Evolutionary conservation across 2,888 invertebrate species (phyloP).

Genomic region (Psylliodes chrysocephalus): DNA sequence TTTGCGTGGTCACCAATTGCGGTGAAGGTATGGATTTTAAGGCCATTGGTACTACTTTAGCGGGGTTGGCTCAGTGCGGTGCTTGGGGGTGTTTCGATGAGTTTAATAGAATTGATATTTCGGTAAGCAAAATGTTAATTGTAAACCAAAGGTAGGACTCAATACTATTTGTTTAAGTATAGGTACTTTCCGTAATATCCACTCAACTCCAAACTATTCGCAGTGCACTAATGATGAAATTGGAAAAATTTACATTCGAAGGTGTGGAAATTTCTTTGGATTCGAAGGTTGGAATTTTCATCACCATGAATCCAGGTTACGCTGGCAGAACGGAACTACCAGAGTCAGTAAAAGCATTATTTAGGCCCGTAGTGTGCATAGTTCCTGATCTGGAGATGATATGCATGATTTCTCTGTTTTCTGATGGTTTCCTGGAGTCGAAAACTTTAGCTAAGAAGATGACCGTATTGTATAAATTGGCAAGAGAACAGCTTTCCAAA

Average conservation of each 20-base stretch:
- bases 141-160: too few relatives aligned
- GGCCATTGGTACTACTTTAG: slow-evolving; percentile 81
- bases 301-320: slow-evolving; percentile 96
- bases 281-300: slow-evolving; percentile 89
- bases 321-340: slow-evolving; percentile 92
- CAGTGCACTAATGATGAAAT: slow-evolving; percentile 80
- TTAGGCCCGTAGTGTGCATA: slow-evolving; percentile 92
- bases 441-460: slow-evolving; percentile 94
- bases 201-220: slow-evolving; percentile 91
- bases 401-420: slow-evolving; percentile 90
- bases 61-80: slow-evolving; percentile 85
- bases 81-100: slow-evolving; percentile 98
- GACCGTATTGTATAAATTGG: slow-evolving; percentile 89
- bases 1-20: slow-evolving; percentile 90
- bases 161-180: too few relatives aligned
- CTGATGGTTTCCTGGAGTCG: slow-evolving; percentile 90
- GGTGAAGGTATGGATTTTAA: slow-evolving; percentile 94
- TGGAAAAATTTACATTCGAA: slow-evolving; percentile 75
- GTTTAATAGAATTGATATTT: slow-evolving; percentile 92
- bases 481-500: slow-evolving; percentile 88
- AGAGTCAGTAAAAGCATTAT: slow-evolving; percentile 90
- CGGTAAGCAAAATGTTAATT: slow-evolving; percentile 62
- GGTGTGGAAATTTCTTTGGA: slow-evolving; percentile 82
- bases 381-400: slow-evolving; percentile 92
- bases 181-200: slow-evolving; percentile 87